Conservation (phyloP, 2,888 invertebrate species). For the Blastobasis lacticolella region DNA sequence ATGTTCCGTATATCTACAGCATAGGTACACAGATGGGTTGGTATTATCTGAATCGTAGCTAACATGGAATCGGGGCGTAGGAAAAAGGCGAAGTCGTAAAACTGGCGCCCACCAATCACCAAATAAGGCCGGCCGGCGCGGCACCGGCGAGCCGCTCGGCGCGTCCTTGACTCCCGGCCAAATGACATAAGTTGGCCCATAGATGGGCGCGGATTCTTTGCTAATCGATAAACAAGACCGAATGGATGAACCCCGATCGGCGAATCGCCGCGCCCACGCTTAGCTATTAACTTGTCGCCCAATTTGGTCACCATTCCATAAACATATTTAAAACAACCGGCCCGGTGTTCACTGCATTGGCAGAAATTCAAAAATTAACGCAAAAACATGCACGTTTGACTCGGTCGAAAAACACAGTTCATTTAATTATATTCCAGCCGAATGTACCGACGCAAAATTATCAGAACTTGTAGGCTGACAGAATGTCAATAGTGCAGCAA, state of each 20-base stretch:
- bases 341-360: too few relatives aligned
- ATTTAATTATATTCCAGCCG: neutral
- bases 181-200: slow-evolving; percentile 73
- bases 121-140: slow-evolving; percentile 70
- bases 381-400: too few relatives aligned
- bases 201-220: slow-evolving; percentile 69
- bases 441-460: slow-evolving; percentile 1
- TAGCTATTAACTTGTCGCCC: slow-evolving; percentile 47
- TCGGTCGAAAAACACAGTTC: too few relatives aligned
- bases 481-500: slow-evolving; percentile 1
- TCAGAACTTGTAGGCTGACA: slow-evolving; percentile 5
- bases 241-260: slow-evolving; percentile 52
- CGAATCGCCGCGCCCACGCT: slow-evolving; percentile 55
- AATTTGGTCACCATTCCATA: slow-evolving; percentile 52
- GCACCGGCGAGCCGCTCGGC: slow-evolving; percentile 54
- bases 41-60: slow-evolving; percentile 52
- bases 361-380: too few relatives aligned
- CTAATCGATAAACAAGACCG: slow-evolving; percentile 68
- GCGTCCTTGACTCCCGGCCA: slow-evolving; percentile 72
- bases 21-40: slow-evolving; percentile 38
- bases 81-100: slow-evolving; percentile 71
- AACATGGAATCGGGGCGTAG: slow-evolving; percentile 60
- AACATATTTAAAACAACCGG: slow-evolving; percentile 24
- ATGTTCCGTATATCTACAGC: slow-evolving; percentile 39
- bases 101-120: slow-evolving; percentile 72